Evolutionary conservation across 2,888 invertebrate species (phyloP), one percentile per base, ranked within the genome.

Genomic region (Julus scandinavius): DNA sequence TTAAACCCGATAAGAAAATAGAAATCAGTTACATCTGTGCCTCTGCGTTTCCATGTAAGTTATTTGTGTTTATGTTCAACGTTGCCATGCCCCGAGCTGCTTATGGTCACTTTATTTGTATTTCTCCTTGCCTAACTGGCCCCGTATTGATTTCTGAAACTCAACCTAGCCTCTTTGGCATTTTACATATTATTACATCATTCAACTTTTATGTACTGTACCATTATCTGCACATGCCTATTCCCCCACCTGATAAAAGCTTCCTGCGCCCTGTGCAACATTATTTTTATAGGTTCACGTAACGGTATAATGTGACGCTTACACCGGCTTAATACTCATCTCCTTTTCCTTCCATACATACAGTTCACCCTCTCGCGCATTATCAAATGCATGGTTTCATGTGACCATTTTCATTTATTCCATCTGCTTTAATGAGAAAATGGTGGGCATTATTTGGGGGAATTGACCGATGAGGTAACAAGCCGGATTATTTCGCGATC

Each of bases 21-120:
- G 63, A 63, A 63, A 72, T 72, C 72, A 29, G 72, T 72, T 72
- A 72, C 72, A 72, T 72, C 72, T 72, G 72, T 72, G 72, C 72
- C 29, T 20, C 72, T 72, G 72, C 2, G 29, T 72, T 72, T 72
- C 29, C 72, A 72, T 72, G 29, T 72, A 72, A 72, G 72, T 72
- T 72, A 72, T 72, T 72, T 72, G 72, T 72, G 72, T 29, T 72
- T 72, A 72, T 29, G 9, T 72, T 72, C 72, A 72, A 29, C 29
- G 29, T 72, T 72, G 72, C 72, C 17, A 7, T 72, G 72, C 72
- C 72, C 29, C 29, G 29, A 29, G 72, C 72, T 72, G 72, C 72
- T 29, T 29, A 11, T 72, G 72, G 72, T 72, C 6, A 72, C 29
- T 11, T 29, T 72, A 20, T 72, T 7, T 72, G 11, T 72, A 50